Conservation (phyloP, 2,797 vertebrate species). For the Leptatherina wallacei region DNA sequence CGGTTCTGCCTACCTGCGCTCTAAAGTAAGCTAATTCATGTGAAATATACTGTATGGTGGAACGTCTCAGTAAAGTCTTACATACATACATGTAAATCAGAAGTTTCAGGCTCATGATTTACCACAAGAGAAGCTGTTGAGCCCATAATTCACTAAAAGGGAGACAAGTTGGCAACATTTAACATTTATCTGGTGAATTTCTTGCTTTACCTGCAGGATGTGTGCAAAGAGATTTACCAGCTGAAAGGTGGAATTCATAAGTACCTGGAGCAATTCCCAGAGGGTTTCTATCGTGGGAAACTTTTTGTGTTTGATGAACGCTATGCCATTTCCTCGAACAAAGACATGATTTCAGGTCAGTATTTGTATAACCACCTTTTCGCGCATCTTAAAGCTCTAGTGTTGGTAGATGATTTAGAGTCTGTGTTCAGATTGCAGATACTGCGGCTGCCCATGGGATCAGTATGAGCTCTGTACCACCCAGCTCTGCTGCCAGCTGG, state of each 20-base stretch:
- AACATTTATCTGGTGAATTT: background rate
- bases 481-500: constrained; percentile 90
- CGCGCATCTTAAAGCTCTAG: background rate
- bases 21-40: constrained; percentile 84
- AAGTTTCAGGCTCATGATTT: background rate
- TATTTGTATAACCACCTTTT: background rate
- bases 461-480: constrained; percentile 92
- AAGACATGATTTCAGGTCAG: constrained; percentile 91
- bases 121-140: background rate
- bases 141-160: background rate
- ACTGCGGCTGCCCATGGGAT: constrained; percentile 92
- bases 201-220: constrained; percentile 77
- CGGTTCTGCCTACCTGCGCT: constrained; percentile 93
- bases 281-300: constrained; percentile 96
- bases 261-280: constrained; percentile 93
- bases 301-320: constrained; percentile 98
- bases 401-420: background rate
- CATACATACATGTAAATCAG: background rate
- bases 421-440: constrained; percentile 87
- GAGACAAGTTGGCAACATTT: background rate
- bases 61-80: background rate
- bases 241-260: constrained; percentile 97
- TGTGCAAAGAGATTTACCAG: constrained; percentile 95
- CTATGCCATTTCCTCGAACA: constrained; percentile 90
- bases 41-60: background rate